These are phyloP conservation scores for Dastarcus helophoroides DNA, from an alignment of 2,888 invertebrate genomes.

Conservation along the genomic window DNA sequence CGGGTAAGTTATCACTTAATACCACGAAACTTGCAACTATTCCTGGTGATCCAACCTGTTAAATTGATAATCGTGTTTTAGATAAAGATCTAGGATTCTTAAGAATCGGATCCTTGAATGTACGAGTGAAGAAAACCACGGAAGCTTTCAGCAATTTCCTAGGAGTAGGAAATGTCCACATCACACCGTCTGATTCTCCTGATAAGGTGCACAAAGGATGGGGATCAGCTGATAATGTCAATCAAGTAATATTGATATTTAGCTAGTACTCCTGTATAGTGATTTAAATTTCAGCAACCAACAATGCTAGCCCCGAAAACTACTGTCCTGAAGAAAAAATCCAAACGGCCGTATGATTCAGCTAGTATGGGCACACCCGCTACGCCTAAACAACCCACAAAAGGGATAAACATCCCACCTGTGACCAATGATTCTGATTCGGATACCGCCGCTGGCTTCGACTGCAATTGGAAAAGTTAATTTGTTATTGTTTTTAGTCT, in stretches of 20 bases:
- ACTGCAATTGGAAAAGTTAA: constrained; percentile 52
- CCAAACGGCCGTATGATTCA: constrained; percentile 44
- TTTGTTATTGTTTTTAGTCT: neutral
- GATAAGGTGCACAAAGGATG: constrained; percentile 75
- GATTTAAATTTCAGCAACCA: constrained; percentile 39
- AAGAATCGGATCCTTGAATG: constrained; percentile 84
- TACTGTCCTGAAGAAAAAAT: constrained; percentile 48
- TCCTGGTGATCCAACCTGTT: too few relatives aligned
- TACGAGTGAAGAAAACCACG: constrained; percentile 83
- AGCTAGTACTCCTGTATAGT: too few relatives aligned
- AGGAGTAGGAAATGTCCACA: constrained; percentile 55
- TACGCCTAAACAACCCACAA: constrained; percentile 51
- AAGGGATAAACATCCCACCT: constrained; percentile 20
- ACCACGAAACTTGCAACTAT: neutral
- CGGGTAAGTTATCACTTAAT: constrained; percentile 40
- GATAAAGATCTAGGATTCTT: constrained; percentile 85
- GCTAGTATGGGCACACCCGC: constrained; percentile 58
- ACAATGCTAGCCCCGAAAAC: constrained; percentile 67
- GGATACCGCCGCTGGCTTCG: constrained; percentile 80
- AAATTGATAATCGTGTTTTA: constrained; percentile 32
- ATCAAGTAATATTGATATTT: constrained; percentile 42
- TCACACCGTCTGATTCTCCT: constrained; percentile 34
- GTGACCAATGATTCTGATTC: constrained; percentile 63
- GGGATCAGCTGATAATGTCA: constrained; percentile 82
- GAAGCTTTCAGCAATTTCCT: constrained; percentile 86